Conservation (phyloP, 1,140 invertebrate species). For the Bicyclus anynana region DNA sequence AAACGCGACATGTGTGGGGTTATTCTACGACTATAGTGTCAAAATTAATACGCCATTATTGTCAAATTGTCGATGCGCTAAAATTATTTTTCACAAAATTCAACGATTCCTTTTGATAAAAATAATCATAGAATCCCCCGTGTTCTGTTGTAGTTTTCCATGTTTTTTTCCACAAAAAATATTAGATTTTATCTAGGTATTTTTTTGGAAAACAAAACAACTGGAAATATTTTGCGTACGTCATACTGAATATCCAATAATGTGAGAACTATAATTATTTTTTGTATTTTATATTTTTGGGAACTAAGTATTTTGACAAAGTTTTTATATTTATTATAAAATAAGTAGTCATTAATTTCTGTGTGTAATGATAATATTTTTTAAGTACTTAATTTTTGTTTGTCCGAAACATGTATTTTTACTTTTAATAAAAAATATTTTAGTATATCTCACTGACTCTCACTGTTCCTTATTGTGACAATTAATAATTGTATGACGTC, state of each 20-base stretch:
- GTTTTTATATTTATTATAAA: too few species aligned
- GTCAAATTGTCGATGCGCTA: constrained; percentile 5
- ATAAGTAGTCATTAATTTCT: too few species aligned
- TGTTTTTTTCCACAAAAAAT: constrained; percentile 5
- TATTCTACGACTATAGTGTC: constrained; percentile 7
- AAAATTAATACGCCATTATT: constrained; percentile 8
- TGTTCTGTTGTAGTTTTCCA: constrained; percentile 1
- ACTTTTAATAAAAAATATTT: too few species aligned
- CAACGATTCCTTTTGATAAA: constrained; percentile 7
- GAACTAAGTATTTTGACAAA: too few species aligned
- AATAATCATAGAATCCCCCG: background rate
- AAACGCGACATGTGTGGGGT: constrained; percentile 29
- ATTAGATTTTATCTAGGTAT: background rate
- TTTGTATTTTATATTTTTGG: background rate
- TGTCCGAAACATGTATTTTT: too few species aligned
- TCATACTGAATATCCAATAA: constrained; percentile 7
- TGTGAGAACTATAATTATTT: background rate
- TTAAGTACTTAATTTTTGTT: too few species aligned
- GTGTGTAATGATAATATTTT: too few species aligned
- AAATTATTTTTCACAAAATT: background rate
- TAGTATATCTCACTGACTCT: too few species aligned
- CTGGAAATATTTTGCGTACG: background rate
- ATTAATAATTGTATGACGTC: background rate
- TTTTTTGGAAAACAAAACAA: constrained; percentile 1
- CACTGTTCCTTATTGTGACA: constrained; percentile 7